Base-by-base conservation (phyloP, 2,888 invertebrate species). In the Eristalis arbustorum region DNA sequence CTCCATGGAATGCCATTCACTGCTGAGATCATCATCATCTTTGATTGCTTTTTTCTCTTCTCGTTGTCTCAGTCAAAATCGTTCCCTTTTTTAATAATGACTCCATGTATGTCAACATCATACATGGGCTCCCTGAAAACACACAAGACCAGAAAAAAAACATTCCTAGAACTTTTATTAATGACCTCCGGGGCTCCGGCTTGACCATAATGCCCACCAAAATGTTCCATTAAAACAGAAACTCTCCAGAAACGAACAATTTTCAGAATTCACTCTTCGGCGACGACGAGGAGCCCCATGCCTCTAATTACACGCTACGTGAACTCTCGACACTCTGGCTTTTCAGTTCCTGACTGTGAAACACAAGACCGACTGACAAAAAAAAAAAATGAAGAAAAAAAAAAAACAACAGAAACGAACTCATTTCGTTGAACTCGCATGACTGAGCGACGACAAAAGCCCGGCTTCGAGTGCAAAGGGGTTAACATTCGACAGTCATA, bases 251-350 rank as follows among this genome's bases (percentile, higher is more conserved):
- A 56, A 67, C 18, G 62, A 56, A 25, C 13, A 62, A 18, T n/a
- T 75, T 75, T 28, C 34, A 64, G 63, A 76, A 80, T 42, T 63
- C 64, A 64, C 64, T 79, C 79, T 73, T 67, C 49, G 49, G 11
- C 81, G 68, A 81, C 82, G 31, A 31, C 8, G 31, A 31, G 31
- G 31, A 77, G 61, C 73, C 82, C 61, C 77, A 73, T 73, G 63
- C 31, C 68, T 77, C 85, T 85, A 82, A 85, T 85, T 85, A 85
- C 76, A 85, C 85, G 85, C 85, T 85, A 69, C 77, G 73, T 82
- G 82, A 85, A 77, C 85, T 56, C 81, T n/a, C 59, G 25, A 59
- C 49, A 64, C 78, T 64, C 63, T 0, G 18, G 49, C 18, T 49
- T 49, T 49, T 63, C 66, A 74, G 40, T 85, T 82, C 81, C 82